Conservation (phyloP, 2,888 invertebrate species). For the Nemotelus nigrinus region DNA sequence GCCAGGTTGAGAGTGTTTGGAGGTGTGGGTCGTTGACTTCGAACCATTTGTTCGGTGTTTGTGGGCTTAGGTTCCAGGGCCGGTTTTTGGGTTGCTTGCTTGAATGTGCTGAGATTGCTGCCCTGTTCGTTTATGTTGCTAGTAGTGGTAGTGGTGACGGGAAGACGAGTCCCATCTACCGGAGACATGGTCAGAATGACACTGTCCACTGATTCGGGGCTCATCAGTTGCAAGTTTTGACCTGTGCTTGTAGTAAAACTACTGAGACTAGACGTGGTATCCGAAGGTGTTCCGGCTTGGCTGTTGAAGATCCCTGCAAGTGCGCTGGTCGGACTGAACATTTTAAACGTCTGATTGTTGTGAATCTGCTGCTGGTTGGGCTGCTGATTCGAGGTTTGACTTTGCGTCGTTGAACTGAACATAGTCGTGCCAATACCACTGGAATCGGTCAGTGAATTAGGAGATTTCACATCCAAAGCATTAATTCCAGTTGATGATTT, state of each 20-base stretch:
- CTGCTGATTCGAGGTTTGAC: constrained; percentile 60
- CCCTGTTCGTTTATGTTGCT: constrained; percentile 49
- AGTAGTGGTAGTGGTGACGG: constrained; percentile 53
- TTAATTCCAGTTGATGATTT: constrained; percentile 63
- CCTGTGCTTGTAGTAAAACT: constrained; percentile 73
- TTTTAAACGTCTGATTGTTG: constrained; percentile 49
- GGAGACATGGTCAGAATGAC: constrained; percentile 83
- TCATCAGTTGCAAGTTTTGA: constrained; percentile 63
- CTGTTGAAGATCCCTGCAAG: constrained; percentile 59
- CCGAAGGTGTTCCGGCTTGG: constrained; percentile 69
- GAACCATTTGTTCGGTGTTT: constrained; percentile 64
- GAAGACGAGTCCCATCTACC: constrained; percentile 61
- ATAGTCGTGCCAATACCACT: constrained; percentile 64
- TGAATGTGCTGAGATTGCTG: constrained; percentile 73
- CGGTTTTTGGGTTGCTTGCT: constrained; percentile 66
- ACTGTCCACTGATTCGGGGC: constrained; percentile 71
- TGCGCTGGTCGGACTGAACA: constrained; percentile 60
- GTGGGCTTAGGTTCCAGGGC: constrained; percentile 55
- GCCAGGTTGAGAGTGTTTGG: constrained; percentile 82
- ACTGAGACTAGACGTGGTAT: constrained; percentile 78
- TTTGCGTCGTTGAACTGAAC: constrained; percentile 57
- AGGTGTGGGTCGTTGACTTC: constrained; percentile 80
- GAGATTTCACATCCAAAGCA: constrained; percentile 61
- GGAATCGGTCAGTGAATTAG: constrained; percentile 64
- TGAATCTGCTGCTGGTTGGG: constrained; percentile 57